Evolutionary conservation across 2,888 invertebrate species (phyloP), one percentile per base, ranked within the genome.

Genomic region (Phaonia tiefii): DNA sequence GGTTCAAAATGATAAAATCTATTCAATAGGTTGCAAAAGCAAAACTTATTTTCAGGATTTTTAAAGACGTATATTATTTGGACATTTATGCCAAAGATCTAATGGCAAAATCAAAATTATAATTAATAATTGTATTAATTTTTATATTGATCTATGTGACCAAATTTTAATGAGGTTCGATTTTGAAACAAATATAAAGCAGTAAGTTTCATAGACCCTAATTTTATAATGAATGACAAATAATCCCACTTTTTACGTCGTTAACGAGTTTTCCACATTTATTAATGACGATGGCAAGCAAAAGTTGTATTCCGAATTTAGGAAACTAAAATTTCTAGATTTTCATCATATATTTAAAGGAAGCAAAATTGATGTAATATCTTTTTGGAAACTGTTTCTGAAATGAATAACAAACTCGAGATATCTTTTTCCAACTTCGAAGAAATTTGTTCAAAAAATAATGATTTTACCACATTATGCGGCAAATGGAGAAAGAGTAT

Each of bases 121-220:
- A n/a, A n/a, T n/a, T n/a, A n/a, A n/a, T n/a, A n/a, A n/a, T n/a
- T n/a, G n/a, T n/a, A 71, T 58, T n/a, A n/a, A n/a, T n/a, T n/a
- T n/a, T n/a, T n/a, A n/a, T n/a, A n/a, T n/a, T n/a, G n/a, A n/a
- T n/a, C 22, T 71, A 5, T 71, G 42, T 25, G 31, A 72, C 8
- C 46, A 72, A 72, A 72, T 72, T 15, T n/a, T 70, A 11, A 56
- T 39, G 26, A 22, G 70, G 25, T 70, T 56, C 44, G 56, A 70
- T 56, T 70, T 56, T 44, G 56, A 56, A 39, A 25, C 37, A 20
- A 46, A 20, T 72, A 10, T 20, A 72, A 72, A 60, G 44, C 7
- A 11, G 58, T 72, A 20, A 58, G 25, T 2, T 25, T 26, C 17
- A 73, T 73, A 10, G 63, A 1, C 7, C 63, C 20, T 7, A 39